Evolutionary conservation across 2,113 vertebrate species (phyloP), one percentile per base, ranked within the genome.

Genomic region (Dolichotis patagonum): DNA sequence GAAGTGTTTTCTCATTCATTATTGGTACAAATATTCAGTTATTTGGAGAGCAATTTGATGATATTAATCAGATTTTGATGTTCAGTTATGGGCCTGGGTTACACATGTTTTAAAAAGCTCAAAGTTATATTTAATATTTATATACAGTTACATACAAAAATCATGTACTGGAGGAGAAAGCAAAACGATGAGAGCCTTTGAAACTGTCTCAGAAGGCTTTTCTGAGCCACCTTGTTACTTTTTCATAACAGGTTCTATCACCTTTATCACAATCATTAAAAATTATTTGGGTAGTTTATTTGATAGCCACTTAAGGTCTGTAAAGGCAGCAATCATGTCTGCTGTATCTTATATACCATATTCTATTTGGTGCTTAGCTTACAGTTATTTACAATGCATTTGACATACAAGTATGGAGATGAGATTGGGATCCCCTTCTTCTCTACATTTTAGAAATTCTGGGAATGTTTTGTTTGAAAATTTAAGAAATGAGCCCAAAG

Each of bases 381-480:
- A 7, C 22, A 82, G 81, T 46, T 11, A 81, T 60, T 85, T 49
- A 58, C 20, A 67, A 38, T 38, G 1, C 16, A 82, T 67, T 43
- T 80, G 77, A 86, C 26, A 63, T 73, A 8, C 52, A 93, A 84
- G 60, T 43, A 35, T 92, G n/a, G 32, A 54, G 22, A 5, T 80
- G 30, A 56, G n/a, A 67, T 90, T 92, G 78, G 56, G 52, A 38
- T 43, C 7, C 22, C 38, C 32, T 11, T 28, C 24, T 35, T 17
- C 14, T 26, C 4, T 0, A 41, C 2, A 54, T 60, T 65, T 84
- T 62, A 58, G 28, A 3, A 30, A 49, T 88, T 58, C 78, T 81
- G 41, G 58, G 73, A 77, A 85, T 63, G 20, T 69, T 95, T 88
- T 87, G 32, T 89, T 96, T 93, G 90, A 62, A 32, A 95, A 83